phyloP scores from a whole-genome alignment of 2,888 invertebrate genomes.

The Drosophila sordidula region DNA sequence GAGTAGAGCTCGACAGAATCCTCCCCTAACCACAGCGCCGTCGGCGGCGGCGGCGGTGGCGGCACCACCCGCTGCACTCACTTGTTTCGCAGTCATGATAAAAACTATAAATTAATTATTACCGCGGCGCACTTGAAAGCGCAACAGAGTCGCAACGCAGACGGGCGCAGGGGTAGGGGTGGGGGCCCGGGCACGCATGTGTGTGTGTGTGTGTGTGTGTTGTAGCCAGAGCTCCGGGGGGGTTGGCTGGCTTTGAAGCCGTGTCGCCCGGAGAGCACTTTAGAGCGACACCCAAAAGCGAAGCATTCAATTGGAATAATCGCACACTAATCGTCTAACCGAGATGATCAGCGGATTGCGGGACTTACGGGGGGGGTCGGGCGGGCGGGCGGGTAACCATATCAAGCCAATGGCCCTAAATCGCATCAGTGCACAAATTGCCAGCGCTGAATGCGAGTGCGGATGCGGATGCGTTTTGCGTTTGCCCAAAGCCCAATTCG shows the following conservation, averaged over 20 bases:
- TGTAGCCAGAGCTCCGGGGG: neutral
- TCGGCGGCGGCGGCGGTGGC: neutral
- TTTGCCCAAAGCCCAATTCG: conserved; percentile 7
- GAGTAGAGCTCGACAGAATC: neutral
- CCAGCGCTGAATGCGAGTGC: conserved; percentile 7
- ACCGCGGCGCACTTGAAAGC: conserved; percentile 82
- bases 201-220: conserved; percentile 3
- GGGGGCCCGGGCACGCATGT: neutral
- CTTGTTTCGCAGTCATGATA: conserved; percentile 77
- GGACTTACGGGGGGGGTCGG: conserved; percentile 8
- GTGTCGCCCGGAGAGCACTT: conserved; percentile 71
- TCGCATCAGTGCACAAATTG: conserved; percentile 49
- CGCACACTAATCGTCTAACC: conserved; percentile 75
- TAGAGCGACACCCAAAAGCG: conserved; percentile 78
- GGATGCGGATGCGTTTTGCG: conserved; percentile 1
- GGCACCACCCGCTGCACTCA: conserved; percentile 54
- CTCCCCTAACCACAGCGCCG: conserved; percentile 38
- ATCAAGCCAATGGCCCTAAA: conserved; percentile 26
- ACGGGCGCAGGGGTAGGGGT: neutral
- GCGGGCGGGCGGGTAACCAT: conserved; percentile 6
- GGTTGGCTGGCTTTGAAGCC: conserved; percentile 28
- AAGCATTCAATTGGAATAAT: conserved; percentile 82
- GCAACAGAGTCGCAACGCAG: conserved; percentile 51
- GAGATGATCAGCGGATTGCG: conserved; percentile 53
- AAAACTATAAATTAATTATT: conserved; percentile 85